phyloP scores from a whole-genome alignment of 2,113 vertebrate species.

The Oreochromis tanganicae region DNA sequence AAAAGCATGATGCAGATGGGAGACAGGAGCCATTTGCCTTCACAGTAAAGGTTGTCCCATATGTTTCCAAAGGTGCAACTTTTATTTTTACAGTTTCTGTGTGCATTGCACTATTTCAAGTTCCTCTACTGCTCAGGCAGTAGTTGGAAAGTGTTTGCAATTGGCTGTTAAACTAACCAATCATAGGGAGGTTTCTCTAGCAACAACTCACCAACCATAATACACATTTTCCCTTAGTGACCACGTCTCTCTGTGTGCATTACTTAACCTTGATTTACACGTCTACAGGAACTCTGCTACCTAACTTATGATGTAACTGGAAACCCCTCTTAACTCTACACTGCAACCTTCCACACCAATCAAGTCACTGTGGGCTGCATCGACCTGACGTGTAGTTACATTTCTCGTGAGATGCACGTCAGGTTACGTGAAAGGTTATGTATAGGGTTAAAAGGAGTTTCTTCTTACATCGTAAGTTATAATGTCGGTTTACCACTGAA shows the following conservation, averaged over 20 bases:
- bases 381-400: background rate
- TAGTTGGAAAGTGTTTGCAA: background rate
- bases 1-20: accelerated
- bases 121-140: background rate
- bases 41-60: background rate
- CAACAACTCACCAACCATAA: background rate
- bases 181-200: background rate
- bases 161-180: background rate
- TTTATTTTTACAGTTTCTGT: background rate
- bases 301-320: background rate
- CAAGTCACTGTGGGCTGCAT: background rate
- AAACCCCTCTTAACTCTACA: background rate
- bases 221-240: background rate
- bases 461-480: background rate
- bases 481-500: background rate
- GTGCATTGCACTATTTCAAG: background rate
- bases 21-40: accelerated
- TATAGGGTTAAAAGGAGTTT: background rate
- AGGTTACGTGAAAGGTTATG: background rate
- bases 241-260: background rate
- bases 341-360: background rate
- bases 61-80: background rate
- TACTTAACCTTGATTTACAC: background rate
- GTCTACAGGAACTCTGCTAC: background rate
- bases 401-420: background rate